Base-by-base conservation (phyloP, 2,797 vertebrate genomes). In the Dendrocincla fuliginosa region DNA sequence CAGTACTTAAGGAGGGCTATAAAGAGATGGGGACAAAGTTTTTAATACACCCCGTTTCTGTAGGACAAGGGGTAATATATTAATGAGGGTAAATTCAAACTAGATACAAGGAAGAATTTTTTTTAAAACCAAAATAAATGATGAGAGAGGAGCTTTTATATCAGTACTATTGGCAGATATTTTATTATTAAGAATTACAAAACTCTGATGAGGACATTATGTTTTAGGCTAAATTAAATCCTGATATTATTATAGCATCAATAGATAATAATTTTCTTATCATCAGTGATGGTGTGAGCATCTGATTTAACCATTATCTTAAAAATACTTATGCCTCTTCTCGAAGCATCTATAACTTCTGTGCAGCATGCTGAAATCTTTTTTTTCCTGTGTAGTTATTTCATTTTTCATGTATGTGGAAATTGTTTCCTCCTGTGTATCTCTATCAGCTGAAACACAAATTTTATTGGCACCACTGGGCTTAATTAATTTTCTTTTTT, bases 401-500 rank as follows among this genome's bases (percentile, higher is more conserved):
- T 75, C 15, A 76, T 81, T 90, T 91, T 71, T 88, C 59, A 30
- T 74, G 16, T 55, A 28, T 73, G 78, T 70, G 35, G 32, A 88
- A 78, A 76, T 49, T 74, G 4, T 9, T 87, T 95, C 30, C 56
- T 82, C 59, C 86, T 25, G 20, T 76, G 32, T 69, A 67, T n/a
- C 59, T 71, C 13, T 59, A 87, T 57, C 41, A 89, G 83, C 13
- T 57, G 44, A 93, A 91, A 75, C 50, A 84, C 32, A 91, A 63
- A 84, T 86, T 87, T 9, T 74, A 55, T 60, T 59, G 32, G 19
- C 33, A 84, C 44, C 47, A 49, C 41, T 44, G 63, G 42, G 64
- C 33, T 67, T 90, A 88, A 92, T 93, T 87, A 90, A 80, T 91
- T 42, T 83, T 77, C 6, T 57, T 76, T 87, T 79, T 87, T 70